These are phyloP conservation scores for Todus mexicanus DNA, from an alignment of 2,797 vertebrate genomes.

Conservation along the genomic window DNA sequence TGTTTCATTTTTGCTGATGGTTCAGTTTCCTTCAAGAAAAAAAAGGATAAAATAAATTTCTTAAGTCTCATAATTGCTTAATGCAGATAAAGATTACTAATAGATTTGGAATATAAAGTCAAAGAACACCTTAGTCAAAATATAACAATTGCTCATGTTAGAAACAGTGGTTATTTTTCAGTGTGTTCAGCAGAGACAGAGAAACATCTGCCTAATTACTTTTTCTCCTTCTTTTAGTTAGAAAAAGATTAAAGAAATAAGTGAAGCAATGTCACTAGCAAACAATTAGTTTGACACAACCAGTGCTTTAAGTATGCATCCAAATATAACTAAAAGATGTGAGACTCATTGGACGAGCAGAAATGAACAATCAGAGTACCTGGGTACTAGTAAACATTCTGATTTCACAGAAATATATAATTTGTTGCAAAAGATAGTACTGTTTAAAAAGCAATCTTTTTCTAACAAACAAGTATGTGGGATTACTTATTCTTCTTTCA, in stretches of 20 bases:
- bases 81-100: background rate
- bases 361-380: background rate
- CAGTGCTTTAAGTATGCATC: background rate
- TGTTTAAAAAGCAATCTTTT: background rate
- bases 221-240: background rate
- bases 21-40: background rate
- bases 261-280: background rate
- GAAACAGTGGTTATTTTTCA: background rate
- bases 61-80: background rate
- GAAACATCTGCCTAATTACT: background rate
- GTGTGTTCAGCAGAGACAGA: background rate
- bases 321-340: background rate
- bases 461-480: background rate
- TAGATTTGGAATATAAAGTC: background rate
- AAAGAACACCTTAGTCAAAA: background rate
- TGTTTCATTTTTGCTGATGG: background rate
- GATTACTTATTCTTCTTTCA: background rate
- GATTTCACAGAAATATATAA: background rate
- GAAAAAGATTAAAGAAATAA: background rate
- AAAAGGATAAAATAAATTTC: background rate
- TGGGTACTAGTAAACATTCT: background rate
- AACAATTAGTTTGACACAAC: background rate
- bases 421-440: background rate
- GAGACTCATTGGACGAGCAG: background rate
- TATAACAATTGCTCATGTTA: background rate